Conservation (phyloP, 30 jellyfish, hydroid and myxozoan species). For the Nemopilema nomurai region DNA sequence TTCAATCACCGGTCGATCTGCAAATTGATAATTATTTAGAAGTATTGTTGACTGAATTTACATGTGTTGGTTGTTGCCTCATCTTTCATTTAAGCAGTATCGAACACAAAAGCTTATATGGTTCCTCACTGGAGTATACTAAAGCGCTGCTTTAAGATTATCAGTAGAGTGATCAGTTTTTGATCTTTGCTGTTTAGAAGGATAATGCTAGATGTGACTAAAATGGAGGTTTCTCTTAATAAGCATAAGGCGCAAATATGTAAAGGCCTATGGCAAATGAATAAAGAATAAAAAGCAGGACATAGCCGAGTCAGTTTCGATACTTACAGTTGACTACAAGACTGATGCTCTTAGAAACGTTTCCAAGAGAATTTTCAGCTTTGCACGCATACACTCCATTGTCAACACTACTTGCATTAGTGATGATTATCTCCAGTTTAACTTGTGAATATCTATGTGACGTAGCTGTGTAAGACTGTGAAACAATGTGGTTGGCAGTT, state of each 20-base stretch:
- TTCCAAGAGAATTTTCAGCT: conserved; percentile 42
- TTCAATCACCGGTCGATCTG: conserved; percentile 29
- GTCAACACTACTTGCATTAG: conserved; percentile 28
- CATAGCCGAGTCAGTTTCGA: not conserved
- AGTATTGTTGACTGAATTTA: not conserved
- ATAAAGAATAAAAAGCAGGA: not conserved
- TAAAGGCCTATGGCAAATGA: not conserved
- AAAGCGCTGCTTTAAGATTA: no score
- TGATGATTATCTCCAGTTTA: conserved; percentile 21
- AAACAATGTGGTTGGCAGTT: not conserved
- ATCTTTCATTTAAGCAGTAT: not conserved
- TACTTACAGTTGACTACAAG: conserved; percentile 35
- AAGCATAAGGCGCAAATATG: not conserved
- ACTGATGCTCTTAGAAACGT: conserved; percentile 2
- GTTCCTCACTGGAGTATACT: not conserved
- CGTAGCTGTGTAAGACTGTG: not conserved
- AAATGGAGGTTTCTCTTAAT: not conserved
- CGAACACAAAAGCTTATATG: not conserved
- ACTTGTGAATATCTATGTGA: conserved; percentile 3
- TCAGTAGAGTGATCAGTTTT: no score
- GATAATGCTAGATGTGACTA: no score
- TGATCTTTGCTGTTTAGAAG: no score
- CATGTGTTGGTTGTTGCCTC: not conserved
- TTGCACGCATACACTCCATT: conserved; percentile 20
- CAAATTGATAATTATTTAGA: not conserved